These are phyloP conservation scores for Drosophila leonis DNA, from an alignment of 2,888 invertebrate genomes.

Conservation along the genomic window DNA sequence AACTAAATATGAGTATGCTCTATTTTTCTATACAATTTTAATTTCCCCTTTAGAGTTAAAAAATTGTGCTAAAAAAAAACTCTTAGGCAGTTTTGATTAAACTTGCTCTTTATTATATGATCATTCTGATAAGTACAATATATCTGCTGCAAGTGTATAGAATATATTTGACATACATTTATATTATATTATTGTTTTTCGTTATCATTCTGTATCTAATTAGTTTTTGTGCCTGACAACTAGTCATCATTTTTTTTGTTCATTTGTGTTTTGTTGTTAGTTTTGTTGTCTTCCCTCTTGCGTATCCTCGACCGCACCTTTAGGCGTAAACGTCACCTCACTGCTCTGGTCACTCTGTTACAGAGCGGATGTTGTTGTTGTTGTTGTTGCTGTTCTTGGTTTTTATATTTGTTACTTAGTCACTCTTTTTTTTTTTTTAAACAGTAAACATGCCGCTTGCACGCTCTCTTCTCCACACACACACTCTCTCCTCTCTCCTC, in stretches of 20 bases:
- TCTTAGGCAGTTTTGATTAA: background rate
- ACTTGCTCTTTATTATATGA: background rate
- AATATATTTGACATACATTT: background rate
- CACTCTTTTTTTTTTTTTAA: slow-evolving; percentile 30
- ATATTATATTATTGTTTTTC: slow-evolving; percentile 15
- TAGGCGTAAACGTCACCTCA: slow-evolving; percentile 14
- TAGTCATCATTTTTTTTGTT: slow-evolving; percentile 23
- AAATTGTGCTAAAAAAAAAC: background rate
- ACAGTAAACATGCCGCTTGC: slow-evolving; percentile 46
- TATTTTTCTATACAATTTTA: background rate
- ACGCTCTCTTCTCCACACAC: slow-evolving; percentile 11
- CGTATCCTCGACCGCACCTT: slow-evolving; percentile 56
- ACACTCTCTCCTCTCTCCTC: slow-evolving; percentile 1
- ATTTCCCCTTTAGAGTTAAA: background rate
- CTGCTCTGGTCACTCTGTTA: slow-evolving; percentile 37
- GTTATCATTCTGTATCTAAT: slow-evolving; percentile 46
- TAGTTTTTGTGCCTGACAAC: slow-evolving; percentile 36
- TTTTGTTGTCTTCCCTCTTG: slow-evolving; percentile 1
- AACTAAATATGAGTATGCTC: too few species aligned
- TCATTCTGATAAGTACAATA: slow-evolving; percentile 4
- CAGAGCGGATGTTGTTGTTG: slow-evolving; percentile 7
- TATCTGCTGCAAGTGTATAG: slow-evolving; percentile 34
- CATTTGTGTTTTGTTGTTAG: slow-evolving; percentile 16
- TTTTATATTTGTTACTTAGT: slow-evolving; percentile 40
- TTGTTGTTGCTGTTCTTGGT: slow-evolving; percentile 8